A percentile compares a stretch with the other conserved stretches of the same genome.
phyloP scores from a whole-genome alignment of 2,113 vertebrate genomes.

The Hypanus sabinus region DNA sequence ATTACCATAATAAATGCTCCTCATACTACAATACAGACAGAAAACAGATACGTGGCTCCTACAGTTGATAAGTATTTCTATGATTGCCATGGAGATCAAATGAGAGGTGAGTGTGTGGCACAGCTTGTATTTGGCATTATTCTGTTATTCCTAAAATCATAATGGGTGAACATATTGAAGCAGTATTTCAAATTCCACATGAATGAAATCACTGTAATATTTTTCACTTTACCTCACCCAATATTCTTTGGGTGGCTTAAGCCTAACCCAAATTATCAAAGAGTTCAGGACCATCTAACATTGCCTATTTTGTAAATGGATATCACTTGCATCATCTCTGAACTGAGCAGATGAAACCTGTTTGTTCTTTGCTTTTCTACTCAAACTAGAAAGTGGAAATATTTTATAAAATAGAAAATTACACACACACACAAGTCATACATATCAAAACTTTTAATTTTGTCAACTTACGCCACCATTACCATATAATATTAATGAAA shows the following conservation, averaged over 20 bases:
- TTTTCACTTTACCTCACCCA: neutral
- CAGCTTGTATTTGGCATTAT: too few species aligned
- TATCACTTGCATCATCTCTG: neutral
- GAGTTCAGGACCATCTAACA: neutral
- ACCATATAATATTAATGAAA: conserved; percentile 27
- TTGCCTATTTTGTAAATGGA: neutral
- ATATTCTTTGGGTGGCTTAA: neutral
- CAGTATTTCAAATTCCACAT: neutral
- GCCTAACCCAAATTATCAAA: too few species aligned
- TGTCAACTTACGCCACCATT: neutral
- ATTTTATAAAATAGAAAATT: neutral
- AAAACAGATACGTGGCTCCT: too few species aligned
- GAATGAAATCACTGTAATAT: neutral
- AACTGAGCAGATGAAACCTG: neutral
- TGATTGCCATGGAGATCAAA: too few species aligned
- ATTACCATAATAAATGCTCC: too few species aligned
- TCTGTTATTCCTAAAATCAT: neutral
- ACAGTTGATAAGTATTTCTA: too few species aligned
- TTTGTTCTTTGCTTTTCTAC: neutral
- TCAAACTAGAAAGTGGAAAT: neutral
- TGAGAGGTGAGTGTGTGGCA: too few species aligned
- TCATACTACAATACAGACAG: too few species aligned
- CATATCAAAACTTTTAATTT: conserved; percentile 34
- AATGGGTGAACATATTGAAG: neutral
- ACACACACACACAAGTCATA: conserved; percentile 5